phyloP scores from a whole-genome alignment of 2,797 vertebrate genomes.

The Hybognathus amarus region DNA sequence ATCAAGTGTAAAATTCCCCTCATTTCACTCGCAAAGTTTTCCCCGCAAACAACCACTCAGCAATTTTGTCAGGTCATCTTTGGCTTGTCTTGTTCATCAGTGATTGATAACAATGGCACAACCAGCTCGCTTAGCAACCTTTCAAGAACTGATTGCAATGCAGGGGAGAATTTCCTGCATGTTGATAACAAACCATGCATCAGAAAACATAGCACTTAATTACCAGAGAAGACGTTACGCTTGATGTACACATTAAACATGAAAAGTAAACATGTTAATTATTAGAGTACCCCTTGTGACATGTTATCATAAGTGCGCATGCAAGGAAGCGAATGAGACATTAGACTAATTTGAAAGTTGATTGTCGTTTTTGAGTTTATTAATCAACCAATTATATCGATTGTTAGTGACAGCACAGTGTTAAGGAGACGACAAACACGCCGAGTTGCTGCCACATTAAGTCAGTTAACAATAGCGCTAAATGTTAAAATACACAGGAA shows the following conservation, averaged over 20 bases:
- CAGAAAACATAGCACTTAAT: constrained; percentile 12
- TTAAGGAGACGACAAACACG: constrained; percentile 44
- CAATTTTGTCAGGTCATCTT: constrained; percentile 50
- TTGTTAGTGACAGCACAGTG: constrained; percentile 26
- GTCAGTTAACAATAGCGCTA: constrained; percentile 35
- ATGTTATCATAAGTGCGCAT: constrained; percentile 9
- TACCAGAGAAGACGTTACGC: neutral
- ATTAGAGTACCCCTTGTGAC: neutral
- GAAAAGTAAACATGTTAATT: neutral
- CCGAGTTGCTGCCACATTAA: constrained; percentile 38
- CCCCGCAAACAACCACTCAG: constrained; percentile 6
- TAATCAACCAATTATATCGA: constrained; percentile 28
- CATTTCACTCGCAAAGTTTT: neutral
- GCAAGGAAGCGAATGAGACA: neutral
- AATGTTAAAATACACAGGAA: constrained; percentile 50
- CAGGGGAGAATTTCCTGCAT: constrained; percentile 54
- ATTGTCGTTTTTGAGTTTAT: constrained; percentile 8
- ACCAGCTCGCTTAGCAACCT: constrained; percentile 69
- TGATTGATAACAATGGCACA: constrained; percentile 59
- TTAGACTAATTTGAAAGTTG: neutral
- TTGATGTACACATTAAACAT: neutral
- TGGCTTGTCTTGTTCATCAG: constrained; percentile 43
- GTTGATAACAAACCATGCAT: constrained; percentile 39
- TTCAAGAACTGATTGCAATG: constrained; percentile 59
- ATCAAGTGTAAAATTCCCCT: neutral